Conservation (phyloP, 1,140 invertebrate genomes). For the Vanessa tameamea region DNA sequence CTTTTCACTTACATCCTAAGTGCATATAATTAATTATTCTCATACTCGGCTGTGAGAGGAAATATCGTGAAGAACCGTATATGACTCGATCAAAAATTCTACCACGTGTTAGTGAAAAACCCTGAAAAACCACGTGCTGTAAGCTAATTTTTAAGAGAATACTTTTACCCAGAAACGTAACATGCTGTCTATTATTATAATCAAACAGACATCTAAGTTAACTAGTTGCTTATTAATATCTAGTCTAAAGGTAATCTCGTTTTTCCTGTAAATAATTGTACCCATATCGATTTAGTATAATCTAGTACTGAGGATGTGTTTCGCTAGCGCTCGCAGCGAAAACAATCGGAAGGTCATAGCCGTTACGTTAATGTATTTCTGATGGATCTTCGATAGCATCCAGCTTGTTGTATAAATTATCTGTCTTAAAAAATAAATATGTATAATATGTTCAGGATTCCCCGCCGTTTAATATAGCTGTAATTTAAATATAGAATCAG, state of each 20-base stretch:
- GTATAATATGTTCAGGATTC: constrained; percentile 8
- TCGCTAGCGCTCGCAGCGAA: constrained; percentile 22
- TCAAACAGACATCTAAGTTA: too few species aligned
- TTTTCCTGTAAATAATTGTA: constrained; percentile 6
- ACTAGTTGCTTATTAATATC: too few species aligned
- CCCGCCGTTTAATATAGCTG: not conserved
- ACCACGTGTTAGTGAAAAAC: too few species aligned
- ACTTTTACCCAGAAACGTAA: too few species aligned
- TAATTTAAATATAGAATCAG: not conserved
- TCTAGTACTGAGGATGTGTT: constrained; percentile 14
- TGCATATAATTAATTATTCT: too few species aligned
- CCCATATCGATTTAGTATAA: constrained; percentile 7
- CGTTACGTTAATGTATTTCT: constrained; percentile 75
- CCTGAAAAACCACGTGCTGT: too few species aligned
- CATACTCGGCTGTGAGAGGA: too few species aligned
- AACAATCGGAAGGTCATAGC: constrained; percentile 45
- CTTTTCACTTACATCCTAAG: too few species aligned
- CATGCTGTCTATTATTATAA: too few species aligned
- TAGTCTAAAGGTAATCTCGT: not conserved
- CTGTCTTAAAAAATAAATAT: constrained; percentile 31
- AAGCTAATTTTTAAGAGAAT: too few species aligned
- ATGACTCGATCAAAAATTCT: too few species aligned
- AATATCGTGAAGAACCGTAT: too few species aligned
- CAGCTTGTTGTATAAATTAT: constrained; percentile 63
- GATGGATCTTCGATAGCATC: constrained; percentile 73